Evolutionary conservation across 2,113 vertebrate genomes (phyloP), one percentile per base, ranked within the genome.

Genomic region (Furnarius figulus): DNA sequence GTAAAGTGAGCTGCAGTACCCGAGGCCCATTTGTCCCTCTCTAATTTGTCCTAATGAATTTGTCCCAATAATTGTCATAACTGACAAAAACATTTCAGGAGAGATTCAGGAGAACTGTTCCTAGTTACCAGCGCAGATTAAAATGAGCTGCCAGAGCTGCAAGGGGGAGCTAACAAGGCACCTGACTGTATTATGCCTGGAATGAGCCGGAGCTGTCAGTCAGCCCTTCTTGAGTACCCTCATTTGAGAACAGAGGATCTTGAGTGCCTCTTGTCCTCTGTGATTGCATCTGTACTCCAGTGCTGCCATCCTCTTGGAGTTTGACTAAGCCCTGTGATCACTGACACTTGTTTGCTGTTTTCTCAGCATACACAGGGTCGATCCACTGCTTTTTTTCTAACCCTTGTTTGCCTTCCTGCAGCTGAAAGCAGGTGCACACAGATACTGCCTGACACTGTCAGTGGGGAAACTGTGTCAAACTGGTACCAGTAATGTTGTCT

Each of bases 261-360:
- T 19, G 88, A 97, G 90, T 93, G 88, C 92, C 90, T 96, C 92
- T 96, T 96, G 85, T 97, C 92, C 88, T 47, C 83, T 39, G 83
- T 85, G 95, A 96, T 85, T 96, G 82, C 92, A 95, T 84, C 95
- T 95, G 90, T 79, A 84, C 88, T 93, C 87, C 8, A 80, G 59
- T 8, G 4, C 85, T 93, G 83, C 95, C 76, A 65, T 81, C 70
- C 68, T 84, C 76, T 4, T 47, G 17, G 28, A 92, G 79, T 52
- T 3, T 90, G 84, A 58, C 94, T 93, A 12, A 94, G 33, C 47
- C 72, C 49, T 37, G 5, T 3, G 8, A 88, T 81, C 78, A 35
- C 53, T 0, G 2, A 91, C 58, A 85, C 22, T 44, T 83, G 56
- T 93, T 86, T 92, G 72, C 79, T 91, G 79, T 84, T 86, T 93